Base-by-base conservation (phyloP, 2,888 invertebrate genomes). In the Matsumyia berberina region DNA sequence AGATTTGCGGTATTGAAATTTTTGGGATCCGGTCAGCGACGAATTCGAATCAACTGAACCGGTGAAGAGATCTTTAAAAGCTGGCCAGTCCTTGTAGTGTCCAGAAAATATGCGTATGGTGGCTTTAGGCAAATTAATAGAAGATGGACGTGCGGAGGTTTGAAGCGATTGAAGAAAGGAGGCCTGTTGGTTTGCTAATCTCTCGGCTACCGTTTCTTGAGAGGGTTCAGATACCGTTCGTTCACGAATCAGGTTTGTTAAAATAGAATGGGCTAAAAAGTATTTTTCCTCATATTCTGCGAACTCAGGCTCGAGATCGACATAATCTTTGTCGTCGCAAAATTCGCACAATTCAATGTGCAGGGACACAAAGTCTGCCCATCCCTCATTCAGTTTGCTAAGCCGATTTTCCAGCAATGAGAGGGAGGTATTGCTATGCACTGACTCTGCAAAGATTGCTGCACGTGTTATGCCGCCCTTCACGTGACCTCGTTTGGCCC, bases 381-480 rank as follows among this genome's bases (percentile, higher is more conserved):
- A 15, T 8, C 17, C 35, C 35, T 55, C 37, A 37, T 37, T 29
- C 1, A 29, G 49, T 2, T 24, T 24, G 17, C 17, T 9, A 7
- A 51, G 5, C 64, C 29, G 31, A 66, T 46, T 31, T 62, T 24
- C 5, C 5, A 62, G 1, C 5, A n/a, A 57, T n/a, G 39, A 39
- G 24, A 58, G 29, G 12, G 58, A 8, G 12, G 58, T 58, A 58
- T 12, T 37, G 5, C n/a, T 37, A 4, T 49, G 37, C 1, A 64
- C 15, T n/a, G 44, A n/a, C 6, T 60, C 60, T 44, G 44, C 44
- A 9, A 60, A 60, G 1, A 29, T 15, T 15, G 9, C 60, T 17
- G 60, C 17, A 31, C 31, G 60, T 15, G 60, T 60, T 44, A 60
- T 15, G 5, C 19, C 15, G 15, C 60, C 15, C 17, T 60, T 44